Evolutionary conservation across 2,113 vertebrate genomes (phyloP), one percentile per base, ranked within the genome.

Genomic region (Dicerorhinus sumatrensis): DNA sequence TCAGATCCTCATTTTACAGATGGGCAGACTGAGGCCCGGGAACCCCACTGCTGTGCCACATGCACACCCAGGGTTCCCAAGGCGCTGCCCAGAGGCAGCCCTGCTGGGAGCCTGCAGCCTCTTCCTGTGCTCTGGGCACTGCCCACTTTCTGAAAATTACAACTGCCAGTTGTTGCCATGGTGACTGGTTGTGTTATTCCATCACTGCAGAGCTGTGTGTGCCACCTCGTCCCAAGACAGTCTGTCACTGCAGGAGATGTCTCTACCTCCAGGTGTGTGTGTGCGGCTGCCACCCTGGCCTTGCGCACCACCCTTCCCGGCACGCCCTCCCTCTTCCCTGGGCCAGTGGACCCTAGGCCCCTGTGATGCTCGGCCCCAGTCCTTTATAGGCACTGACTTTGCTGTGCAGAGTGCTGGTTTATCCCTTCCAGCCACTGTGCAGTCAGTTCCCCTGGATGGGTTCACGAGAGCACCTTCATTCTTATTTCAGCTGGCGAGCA

Each of bases 161-260:
- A 70, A 65, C 58, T 84, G 94, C 81, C 48, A 4, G 6, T 36
- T 94, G 92, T 97, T 93, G 93, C 87, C 79, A 95, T 93, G 94
- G 89, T 36, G 86, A 97, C 85, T 1, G 62, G 83, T 51, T 23
- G 54, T 84, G 67, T 82, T 56, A 83, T 60, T 90, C 84, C 80
- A 65, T 36, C 75, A 4, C 69, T 58, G 16, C 62, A 3, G 58
- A 51, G 62, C 83, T 92, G 75, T 25, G 73, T 29, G 36, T 14
- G 17, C 93, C 75, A 76, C 29, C 63, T 86, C 8, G 6, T 31
- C 69, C 93, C 39, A 63, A 67, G 70, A 77, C 17, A 23, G 33
- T 84, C 39, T 39, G 3, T 72, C 91, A 86, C 60, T 91, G 58
- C 42, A 79, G 58, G 48, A 81, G 48, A 76, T 23, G 48, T 42